Conservation (phyloP, 2,113 vertebrate species). For the Gymnarchus niloticus region DNA sequence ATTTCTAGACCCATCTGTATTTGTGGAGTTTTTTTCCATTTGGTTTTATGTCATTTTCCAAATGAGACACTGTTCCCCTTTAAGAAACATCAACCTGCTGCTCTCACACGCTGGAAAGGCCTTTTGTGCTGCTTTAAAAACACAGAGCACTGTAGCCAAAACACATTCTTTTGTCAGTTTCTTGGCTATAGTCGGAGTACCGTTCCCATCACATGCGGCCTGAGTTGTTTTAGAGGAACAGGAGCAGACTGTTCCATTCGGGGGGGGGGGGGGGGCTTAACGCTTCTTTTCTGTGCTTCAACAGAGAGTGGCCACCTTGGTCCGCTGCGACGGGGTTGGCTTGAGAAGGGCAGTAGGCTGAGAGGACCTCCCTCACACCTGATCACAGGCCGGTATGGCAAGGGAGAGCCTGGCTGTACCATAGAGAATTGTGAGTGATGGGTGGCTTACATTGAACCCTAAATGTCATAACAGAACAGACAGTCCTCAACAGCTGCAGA, state of each 20-base stretch:
- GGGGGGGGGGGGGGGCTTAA: neutral
- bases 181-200: slow-evolving; percentile 51
- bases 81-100: slow-evolving; percentile 12
- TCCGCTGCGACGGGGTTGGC: neutral
- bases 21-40: neutral
- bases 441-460: neutral
- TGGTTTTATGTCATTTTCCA: neutral
- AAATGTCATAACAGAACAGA: slow-evolving; percentile 13
- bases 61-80: neutral
- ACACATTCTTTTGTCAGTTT: slow-evolving; percentile 67
- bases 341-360: neutral
- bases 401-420: neutral
- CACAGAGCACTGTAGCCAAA: slow-evolving; percentile 50
- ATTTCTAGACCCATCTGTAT: neutral
- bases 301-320: neutral
- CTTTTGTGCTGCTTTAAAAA: slow-evolving; percentile 49
- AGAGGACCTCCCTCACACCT: neutral
- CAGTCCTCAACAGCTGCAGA: slow-evolving; percentile 19
- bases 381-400: neutral
- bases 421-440: slow-evolving; percentile 7
- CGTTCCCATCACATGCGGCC: slow-evolving; percentile 53
- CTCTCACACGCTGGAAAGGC: slow-evolving; percentile 41
- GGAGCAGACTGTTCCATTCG: slow-evolving; percentile 38
- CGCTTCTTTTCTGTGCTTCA: neutral
- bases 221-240: slow-evolving; percentile 39